Conservation (phyloP, 2,113 vertebrate species). For the Semnornis frantzii region DNA sequence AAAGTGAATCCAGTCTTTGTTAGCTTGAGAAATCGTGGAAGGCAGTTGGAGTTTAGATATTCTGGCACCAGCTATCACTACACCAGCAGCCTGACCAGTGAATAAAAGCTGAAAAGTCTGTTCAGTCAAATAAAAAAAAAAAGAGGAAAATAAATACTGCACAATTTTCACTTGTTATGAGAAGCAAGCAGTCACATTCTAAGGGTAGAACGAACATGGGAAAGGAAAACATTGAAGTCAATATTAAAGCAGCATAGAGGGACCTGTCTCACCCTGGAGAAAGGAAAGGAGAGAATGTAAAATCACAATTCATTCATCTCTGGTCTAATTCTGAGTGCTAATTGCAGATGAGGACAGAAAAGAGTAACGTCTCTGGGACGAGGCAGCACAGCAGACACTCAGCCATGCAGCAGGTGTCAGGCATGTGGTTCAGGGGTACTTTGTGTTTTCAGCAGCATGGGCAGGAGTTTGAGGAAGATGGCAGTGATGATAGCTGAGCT, state of each 20-base stretch:
- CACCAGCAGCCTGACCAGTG: not conserved
- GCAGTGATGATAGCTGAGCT: not conserved
- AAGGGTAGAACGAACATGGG: not conserved
- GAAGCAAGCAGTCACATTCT: not conserved
- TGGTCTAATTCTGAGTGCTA: not conserved
- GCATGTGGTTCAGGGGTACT: not conserved
- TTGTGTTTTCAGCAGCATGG: not conserved
- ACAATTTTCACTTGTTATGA: not conserved
- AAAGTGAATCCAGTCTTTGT: constrained; percentile 51
- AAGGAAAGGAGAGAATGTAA: not conserved
- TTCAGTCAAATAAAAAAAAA: not conserved
- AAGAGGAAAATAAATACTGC: not conserved
- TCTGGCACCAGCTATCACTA: not conserved
- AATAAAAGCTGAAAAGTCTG: not conserved
- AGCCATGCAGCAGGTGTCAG: not conserved
- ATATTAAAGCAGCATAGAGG: not conserved
- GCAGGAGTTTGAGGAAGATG: not conserved
- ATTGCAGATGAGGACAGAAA: not conserved
- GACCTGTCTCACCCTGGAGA: not conserved
- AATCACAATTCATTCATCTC: not conserved
- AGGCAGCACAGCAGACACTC: not conserved
- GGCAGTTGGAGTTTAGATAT: not conserved
- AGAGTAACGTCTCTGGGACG: not conserved
- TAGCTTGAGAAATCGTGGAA: constrained; percentile 11
- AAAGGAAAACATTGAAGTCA: not conserved